Base-by-base conservation (phyloP, 2,888 invertebrate species). In the Apamea anceps region DNA sequence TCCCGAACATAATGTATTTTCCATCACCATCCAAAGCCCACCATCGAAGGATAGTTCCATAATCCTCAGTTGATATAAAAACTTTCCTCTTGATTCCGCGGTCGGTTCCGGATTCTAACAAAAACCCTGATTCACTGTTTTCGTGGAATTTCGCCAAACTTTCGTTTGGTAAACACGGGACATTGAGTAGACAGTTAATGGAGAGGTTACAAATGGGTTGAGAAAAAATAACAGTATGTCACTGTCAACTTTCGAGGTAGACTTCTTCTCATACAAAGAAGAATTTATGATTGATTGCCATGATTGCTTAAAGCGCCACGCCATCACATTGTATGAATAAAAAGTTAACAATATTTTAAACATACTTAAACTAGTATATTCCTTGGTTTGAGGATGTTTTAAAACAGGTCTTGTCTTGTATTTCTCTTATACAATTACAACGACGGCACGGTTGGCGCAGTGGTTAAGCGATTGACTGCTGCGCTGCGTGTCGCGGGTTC, bases 41-140 rank as follows among this genome's bases (percentile, higher is more conserved):
- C 60, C 25, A 21, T 37, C 57, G 32, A 18, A 28, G 37, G 48
- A 68, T 62, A 57, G 66, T 32, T 60, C 57, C 45, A 65, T 85
- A 86, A 84, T 77, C 77, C 87, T 42, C n/a, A 42, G 72, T n/a
- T 6, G 54, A 37, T 66, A 77, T 51, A 87, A 84, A 87, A 87
- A 84, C 84, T 84, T 86, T 72, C 10, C 21, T 54, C 66, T 13
- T 66, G 28, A 21, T 66, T 28, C 70, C 10, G 57, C 15, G 76
- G 84, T 80, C 57, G 51, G 68, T 80, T 75, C 74, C 57, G 68
- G 72, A 66, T 72, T 77, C 80, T 62, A 67, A 74, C 80, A 75
- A 80, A 84, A 85, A 84, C 87, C 77, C 77, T 72, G 75, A 77
- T 84, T 80, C 37, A 82, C 72, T 70, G 77, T 77, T 87, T 84